phyloP scores from a whole-genome alignment of 2,888 invertebrate species.

The Gryllus longicercus region DNA sequence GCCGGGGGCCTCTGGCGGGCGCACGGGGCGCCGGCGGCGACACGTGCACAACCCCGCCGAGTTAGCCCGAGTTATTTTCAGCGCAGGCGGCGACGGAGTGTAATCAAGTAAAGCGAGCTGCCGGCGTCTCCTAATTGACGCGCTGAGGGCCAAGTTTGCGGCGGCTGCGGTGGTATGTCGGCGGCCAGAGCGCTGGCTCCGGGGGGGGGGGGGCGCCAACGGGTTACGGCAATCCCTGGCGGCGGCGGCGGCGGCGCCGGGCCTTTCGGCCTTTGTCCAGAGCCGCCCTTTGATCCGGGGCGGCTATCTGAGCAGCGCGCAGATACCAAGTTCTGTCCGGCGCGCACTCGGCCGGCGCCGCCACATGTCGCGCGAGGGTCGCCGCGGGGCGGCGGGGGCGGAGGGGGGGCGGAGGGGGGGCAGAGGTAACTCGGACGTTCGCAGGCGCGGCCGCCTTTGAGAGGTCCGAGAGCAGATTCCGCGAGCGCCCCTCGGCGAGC shows the following conservation, averaged over 20 bases:
- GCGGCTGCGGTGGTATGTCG: not conserved
- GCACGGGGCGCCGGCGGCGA: not conserved
- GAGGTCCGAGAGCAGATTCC: not conserved
- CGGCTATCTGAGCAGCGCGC: not conserved
- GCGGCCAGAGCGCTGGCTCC: not conserved
- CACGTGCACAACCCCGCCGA: not conserved
- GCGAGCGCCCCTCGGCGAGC: not conserved
- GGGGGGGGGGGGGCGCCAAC: not conserved
- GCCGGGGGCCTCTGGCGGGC: not conserved
- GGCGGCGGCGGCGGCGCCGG: not conserved
- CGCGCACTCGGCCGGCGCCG: not conserved
- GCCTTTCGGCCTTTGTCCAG: not conserved
- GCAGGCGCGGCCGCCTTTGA: not conserved
- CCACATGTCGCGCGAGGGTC: not conserved
- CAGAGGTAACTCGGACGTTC: constrained; percentile 3
- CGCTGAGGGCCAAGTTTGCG: not conserved
- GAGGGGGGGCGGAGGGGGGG: not conserved
- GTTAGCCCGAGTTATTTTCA: not conserved
- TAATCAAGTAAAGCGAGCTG: constrained; percentile 8
- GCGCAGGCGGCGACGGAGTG: not conserved
- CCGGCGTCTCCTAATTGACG: not conserved
- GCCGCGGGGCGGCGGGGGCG: too few relatives aligned
- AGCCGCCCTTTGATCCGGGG: not conserved
- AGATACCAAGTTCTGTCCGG: not conserved
- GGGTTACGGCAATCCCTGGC: not conserved